Conservation (phyloP, 2,888 invertebrate species). For the Cataglyphis altisquamis region DNA sequence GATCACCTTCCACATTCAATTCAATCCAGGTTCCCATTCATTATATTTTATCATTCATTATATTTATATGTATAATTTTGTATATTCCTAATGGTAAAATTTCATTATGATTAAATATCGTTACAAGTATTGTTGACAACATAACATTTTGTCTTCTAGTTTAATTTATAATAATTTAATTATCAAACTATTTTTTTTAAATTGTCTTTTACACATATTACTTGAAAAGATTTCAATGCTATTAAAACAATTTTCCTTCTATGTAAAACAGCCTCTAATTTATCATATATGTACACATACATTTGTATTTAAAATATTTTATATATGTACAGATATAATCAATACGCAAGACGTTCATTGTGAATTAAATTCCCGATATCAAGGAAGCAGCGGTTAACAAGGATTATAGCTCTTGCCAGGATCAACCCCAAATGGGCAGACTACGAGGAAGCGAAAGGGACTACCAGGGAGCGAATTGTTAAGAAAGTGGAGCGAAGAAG, state of each 20-base stretch:
- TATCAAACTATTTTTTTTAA: background rate
- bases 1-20: background rate
- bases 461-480: constrained; percentile 1
- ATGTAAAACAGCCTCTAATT: background rate
- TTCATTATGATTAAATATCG: background rate
- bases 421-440: background rate
- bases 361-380: background rate
- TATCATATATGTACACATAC: background rate
- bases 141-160: background rate
- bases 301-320: background rate
- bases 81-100: background rate
- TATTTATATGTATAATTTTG: background rate
- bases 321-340: background rate
- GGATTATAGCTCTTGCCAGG: background rate
- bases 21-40: background rate
- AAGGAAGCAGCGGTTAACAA: background rate
- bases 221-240: background rate
- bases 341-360: background rate
- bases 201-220: background rate
- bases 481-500: constrained; percentile 33
- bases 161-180: background rate
- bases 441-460: constrained; percentile 40
- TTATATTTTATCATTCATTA: background rate
- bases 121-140: background rate
- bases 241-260: background rate